Base-by-base conservation (phyloP, 2,888 invertebrate species). In the Gymnocheta viridis region DNA sequence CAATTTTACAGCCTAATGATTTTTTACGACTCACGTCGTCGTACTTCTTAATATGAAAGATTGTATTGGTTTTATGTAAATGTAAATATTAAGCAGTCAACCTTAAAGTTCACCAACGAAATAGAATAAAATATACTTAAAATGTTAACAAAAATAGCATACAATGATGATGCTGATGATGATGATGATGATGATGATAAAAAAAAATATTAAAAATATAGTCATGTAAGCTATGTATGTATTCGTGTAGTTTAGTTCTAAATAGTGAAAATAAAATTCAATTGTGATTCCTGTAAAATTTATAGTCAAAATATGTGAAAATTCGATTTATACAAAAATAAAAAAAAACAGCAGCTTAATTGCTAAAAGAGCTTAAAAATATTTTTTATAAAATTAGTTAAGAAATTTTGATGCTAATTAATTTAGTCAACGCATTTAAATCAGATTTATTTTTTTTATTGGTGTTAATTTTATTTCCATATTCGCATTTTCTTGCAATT, bases 251-350 rank as follows among this genome's bases (percentile, higher is more conserved):
- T 56, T 41, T 83, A 84, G 81, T 62, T 49, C 62, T 81, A 35
- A 76, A 38, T 81, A 78, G 49, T 17, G 51, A 80, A 69, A 41
- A 41, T 56, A 64, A 74, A 29, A 44, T 24, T 38, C 56, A 79
- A 72, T 60, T 79, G 82, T 85, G 82, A 85, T 85, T 85, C 64
- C 70, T 79, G 78, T 70, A 74, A 85, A 56, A 70, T 73, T 4
- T 77, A 77, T 58, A 67, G 60, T 60, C 64, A 69, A 67, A 6
- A 24, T 38, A 2, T 38, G 6, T 29, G 29, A 56, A 10, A 19
- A 76, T 47, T 14, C 56, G 14, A 49, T 32, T 35, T 49, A 47
- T 66, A 47, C 14, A 56, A 32, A 56, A 14, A 24, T 17, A 17
- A 17, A 35, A n/a, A 29, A 4, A 4, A 54, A 24, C 44, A 12